Conservation (phyloP, 2,888 invertebrate species). For the Hyalella azteca region DNA sequence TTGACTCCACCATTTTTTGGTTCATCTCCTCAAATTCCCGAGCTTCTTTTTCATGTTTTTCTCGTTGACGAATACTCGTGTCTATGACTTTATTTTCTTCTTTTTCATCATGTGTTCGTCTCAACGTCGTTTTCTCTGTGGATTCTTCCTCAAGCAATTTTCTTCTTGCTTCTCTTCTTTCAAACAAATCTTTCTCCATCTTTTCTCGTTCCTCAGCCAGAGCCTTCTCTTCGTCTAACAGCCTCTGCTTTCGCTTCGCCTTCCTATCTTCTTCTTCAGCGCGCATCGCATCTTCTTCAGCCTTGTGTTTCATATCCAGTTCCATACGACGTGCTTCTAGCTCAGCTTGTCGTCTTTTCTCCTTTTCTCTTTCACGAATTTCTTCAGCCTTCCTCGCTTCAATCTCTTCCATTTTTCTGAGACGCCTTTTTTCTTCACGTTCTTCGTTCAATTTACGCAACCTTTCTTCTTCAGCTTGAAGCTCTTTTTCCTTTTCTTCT, state of each 20-base stretch:
- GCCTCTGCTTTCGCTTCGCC: conserved; percentile 55
- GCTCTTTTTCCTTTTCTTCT: conserved; percentile 42
- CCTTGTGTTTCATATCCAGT: conserved; percentile 58
- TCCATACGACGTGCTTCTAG: conserved; percentile 44
- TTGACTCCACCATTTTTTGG: conserved; percentile 36
- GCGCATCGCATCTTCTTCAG: conserved; percentile 56
- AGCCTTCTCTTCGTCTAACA: conserved; percentile 44
- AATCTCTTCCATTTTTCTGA: not conserved
- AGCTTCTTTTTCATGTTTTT: conserved; percentile 60
- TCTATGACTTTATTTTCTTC: conserved; percentile 61
- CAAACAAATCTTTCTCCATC: conserved; percentile 51
- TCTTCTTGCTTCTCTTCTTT: conserved; percentile 21
- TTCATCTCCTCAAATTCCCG: conserved; percentile 61
- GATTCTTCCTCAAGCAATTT: conserved; percentile 55
- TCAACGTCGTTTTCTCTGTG: conserved; percentile 59
- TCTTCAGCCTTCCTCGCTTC: conserved; percentile 42
- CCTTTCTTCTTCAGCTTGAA: conserved; percentile 40
- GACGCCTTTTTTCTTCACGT: conserved; percentile 11
- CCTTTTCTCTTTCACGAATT: conserved; percentile 55
- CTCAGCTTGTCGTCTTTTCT: conserved; percentile 58
- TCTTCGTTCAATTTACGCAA: conserved; percentile 3
- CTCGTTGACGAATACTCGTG: conserved; percentile 61
- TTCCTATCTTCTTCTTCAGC: conserved; percentile 58
- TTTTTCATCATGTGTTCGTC: conserved; percentile 59
- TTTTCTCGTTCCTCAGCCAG: conserved; percentile 39